Evolutionary conservation across 2,113 vertebrate species (phyloP), one percentile per base, ranked within the genome.

Genomic region (Phasianus colchicus): DNA sequence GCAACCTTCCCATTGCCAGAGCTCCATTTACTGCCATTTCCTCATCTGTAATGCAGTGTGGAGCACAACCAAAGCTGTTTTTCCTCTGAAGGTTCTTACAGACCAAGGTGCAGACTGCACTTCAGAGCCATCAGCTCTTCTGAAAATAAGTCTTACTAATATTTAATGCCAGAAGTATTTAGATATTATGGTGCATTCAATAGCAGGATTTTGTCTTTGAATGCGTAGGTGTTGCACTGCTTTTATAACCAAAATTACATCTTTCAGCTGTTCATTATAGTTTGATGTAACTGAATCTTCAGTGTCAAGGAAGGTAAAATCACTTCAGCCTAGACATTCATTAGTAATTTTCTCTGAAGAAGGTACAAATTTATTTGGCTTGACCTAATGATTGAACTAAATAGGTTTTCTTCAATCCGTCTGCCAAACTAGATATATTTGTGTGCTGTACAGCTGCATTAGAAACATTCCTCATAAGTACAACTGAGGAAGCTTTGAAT

Each of bases 371-470:
- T 57, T 89, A 52, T 89, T 81, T 88, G 45, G 75, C 40, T 61
- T 93, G 82, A 96, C 70, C 67, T 91, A 83, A 90, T 74, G 90
- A 96, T 92, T 86, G 87, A 43, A 48, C 45, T 86, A 54, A 94
- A 88, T 30, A 73, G 48, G 63, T 58, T 96, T 89, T 43, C 36
- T 67, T 84, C 73, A 60, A 81, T 64, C 90, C 21, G 14, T 43
- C 87, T 92, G 79, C 86, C 84, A 67, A 76, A 86, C 79, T 13
- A 4, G 4, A 54, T 6, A 1, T 64, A 67, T 94, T 94, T 78
- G 61, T 32, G 75, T 42, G 27, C 29, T 70, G 72, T 40, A 20
- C 16, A 93, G 82, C 11, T 48, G 79, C 30, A n/a, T 54, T 72
- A 54, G 40, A 30, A 73, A 80, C 10, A 45, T 38, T 36, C 52